phyloP scores from a whole-genome alignment of 2,888 invertebrate species.

The Drosophila kokeensis region DNA sequence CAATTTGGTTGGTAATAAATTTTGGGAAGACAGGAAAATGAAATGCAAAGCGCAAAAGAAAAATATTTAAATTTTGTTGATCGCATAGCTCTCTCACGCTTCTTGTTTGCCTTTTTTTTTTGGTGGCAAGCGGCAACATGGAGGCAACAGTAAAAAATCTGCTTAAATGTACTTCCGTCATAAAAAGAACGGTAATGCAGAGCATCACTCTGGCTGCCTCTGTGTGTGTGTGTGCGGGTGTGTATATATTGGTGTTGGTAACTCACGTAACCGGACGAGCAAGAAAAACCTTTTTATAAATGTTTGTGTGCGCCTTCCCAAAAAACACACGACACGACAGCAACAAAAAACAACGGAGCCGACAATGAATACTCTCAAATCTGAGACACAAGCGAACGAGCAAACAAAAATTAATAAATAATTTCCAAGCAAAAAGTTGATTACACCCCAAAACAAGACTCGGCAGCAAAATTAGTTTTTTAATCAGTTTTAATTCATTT shows the following conservation, averaged over 20 bases:
- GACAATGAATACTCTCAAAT: conserved; percentile 52
- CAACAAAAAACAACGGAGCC: conserved; percentile 6
- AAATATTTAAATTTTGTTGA: conserved; percentile 71
- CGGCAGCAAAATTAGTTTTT: neutral
- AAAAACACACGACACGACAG: conserved; percentile 34
- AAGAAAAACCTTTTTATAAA: conserved; percentile 79
- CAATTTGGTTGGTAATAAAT: conserved; percentile 71
- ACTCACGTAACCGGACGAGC: conserved; percentile 69
- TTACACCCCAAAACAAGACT: neutral
- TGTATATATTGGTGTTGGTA: conserved; percentile 21
- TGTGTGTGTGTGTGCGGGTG: conserved; percentile 10
- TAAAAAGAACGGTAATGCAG: conserved; percentile 77
- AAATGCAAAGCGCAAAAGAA: conserved; percentile 51
- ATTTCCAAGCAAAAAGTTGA: conserved; percentile 21
- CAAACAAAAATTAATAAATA: conserved; percentile 29
- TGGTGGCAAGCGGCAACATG: conserved; percentile 33
- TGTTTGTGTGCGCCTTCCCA: conserved; percentile 69
- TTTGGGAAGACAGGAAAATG: conserved; percentile 62
- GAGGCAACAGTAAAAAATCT: conserved; percentile 61
- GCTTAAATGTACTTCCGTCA: conserved; percentile 80
- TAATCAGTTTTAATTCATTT: conserved; percentile 8
- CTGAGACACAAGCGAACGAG: conserved; percentile 22
- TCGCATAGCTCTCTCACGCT: conserved; percentile 34
- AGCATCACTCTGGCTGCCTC: conserved; percentile 29
- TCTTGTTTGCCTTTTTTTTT: conserved; percentile 16